Conservation (phyloP, 2,113 vertebrate genomes). For the Serilophus lunatus region DNA sequence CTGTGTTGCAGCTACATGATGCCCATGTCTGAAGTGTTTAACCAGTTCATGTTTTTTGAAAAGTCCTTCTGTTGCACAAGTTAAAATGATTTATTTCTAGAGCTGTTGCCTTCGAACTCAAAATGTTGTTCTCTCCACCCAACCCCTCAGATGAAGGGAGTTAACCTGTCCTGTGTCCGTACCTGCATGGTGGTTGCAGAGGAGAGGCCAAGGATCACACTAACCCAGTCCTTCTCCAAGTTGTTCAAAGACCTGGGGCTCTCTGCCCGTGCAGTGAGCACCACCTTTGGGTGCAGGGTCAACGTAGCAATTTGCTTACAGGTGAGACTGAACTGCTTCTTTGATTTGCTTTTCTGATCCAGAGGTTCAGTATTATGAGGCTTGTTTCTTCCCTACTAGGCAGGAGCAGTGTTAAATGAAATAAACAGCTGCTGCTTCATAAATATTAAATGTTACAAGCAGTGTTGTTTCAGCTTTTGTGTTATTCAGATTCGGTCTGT, state of each 20-base stretch:
- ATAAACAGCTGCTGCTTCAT: background rate
- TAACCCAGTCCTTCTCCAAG: conserved; percentile 96
- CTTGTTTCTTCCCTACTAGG: background rate
- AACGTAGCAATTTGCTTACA: conserved; percentile 95
- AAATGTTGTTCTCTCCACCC: background rate
- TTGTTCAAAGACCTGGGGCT: conserved; percentile 95
- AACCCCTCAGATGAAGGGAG: conserved; percentile 79
- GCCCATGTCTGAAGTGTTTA: background rate
- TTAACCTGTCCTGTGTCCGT: conserved; percentile 92
- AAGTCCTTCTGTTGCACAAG: background rate
- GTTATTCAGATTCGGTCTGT: background rate
- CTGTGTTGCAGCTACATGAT: fast-evolving
- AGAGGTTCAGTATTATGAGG: background rate
- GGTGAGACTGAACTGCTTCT: conserved; percentile 71
- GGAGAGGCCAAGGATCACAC: conserved; percentile 86
- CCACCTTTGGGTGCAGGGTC: conserved; percentile 95
- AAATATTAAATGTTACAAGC: background rate
- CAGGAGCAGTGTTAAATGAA: background rate
- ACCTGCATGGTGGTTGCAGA: conserved; percentile 98
- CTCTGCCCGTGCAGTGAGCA: conserved; percentile 92
- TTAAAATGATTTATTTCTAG: background rate
- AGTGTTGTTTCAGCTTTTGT: background rate
- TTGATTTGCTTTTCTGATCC: background rate
- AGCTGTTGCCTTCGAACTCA: background rate
- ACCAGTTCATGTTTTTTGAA: background rate